Base-by-base conservation (phyloP, 2,113 vertebrate species). In the Myodes glareolus region DNA sequence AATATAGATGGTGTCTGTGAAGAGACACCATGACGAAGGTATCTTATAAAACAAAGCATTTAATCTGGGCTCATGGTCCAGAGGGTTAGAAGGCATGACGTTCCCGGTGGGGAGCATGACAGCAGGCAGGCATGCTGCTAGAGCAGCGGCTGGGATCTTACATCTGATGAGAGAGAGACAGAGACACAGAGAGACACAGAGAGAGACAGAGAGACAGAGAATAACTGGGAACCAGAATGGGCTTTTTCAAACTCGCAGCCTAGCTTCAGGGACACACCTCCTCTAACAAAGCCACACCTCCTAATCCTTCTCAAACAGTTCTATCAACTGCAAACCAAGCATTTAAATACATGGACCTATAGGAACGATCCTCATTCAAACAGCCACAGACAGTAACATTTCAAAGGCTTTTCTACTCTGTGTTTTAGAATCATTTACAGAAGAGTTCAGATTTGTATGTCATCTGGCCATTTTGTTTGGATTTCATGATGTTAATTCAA, bases 351-450 rank as follows among this genome's bases (percentile, higher is more conserved):
- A n/a, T 58, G 52, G 36, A 21, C 52, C 78, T n/a, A 81, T 58
- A 23, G 33, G 36, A 11, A 58, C 11, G 11, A 81, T 58, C 58
- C 33, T 81, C 33, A 81, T 81, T n/a, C 19, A 81, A 81, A 58
- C 12, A 12, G 33, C 11, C 33, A 70, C 12, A 87, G 84, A 36
- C 5, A 31, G 33, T 47, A 88, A 52, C 33, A 13, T 87, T 87
- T 87, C 13, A 76, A 92, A 90, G 73, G 73, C 21, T 75, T 91
- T 95, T 84, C n/a, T 90, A 55, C 39, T 1, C 9, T 58, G 2
- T 81, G 85, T 91, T 91, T 92, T 86, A 96, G 27, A 95, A 96
- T 92, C 88, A 82, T 61, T 96, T 36, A 77, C 47, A 81, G 76
- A 42, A 90, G 42, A 88, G 36, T 82, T 63, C 36, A 91, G 31